Percentiles rank a stretch among this genome's conserved stretches.
phyloP scores from a whole-genome alignment of 1,140 invertebrate species.

The Aphelenchoides fujianensis region DNA sequence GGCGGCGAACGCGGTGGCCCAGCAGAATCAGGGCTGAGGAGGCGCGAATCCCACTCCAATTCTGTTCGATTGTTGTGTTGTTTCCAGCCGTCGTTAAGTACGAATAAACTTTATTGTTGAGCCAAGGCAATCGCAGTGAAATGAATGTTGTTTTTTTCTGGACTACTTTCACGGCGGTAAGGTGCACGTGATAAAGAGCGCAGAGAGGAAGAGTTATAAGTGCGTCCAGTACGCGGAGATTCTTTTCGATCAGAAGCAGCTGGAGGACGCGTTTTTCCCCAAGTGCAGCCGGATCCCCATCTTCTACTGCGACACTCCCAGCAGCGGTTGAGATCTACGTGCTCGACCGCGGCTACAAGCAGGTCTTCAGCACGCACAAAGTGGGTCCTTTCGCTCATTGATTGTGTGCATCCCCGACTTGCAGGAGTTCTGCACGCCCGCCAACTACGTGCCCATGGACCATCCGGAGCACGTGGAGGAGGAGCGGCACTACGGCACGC shows the following conservation, averaged over 20 bases:
- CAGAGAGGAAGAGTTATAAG: too few relatives aligned
- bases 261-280: constrained; percentile 42
- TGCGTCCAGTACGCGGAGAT: constrained; percentile 42
- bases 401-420: too few relatives aligned
- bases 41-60: too few relatives aligned
- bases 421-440: background rate
- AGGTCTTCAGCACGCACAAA: constrained; percentile 70
- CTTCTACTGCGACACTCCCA: constrained; percentile 98
- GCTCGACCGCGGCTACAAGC: constrained; percentile 86
- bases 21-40: too few relatives aligned
- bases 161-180: too few relatives aligned
- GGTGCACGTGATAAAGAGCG: too few relatives aligned
- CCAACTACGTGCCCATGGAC: background rate
- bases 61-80: too few relatives aligned
- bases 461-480: background rate
- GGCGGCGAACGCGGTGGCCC: too few relatives aligned
- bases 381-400: background rate
- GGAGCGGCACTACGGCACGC: background rate
- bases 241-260: constrained; percentile 26
- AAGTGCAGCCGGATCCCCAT: constrained; percentile 73
- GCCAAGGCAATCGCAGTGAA: too few relatives aligned
- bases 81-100: too few relatives aligned
- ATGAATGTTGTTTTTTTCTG: too few relatives aligned
- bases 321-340: constrained; percentile 92
- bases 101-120: too few relatives aligned